Evolutionary conservation across 2,888 invertebrate species (phyloP).

Genomic region (Hirtodrosophila confusa): DNA sequence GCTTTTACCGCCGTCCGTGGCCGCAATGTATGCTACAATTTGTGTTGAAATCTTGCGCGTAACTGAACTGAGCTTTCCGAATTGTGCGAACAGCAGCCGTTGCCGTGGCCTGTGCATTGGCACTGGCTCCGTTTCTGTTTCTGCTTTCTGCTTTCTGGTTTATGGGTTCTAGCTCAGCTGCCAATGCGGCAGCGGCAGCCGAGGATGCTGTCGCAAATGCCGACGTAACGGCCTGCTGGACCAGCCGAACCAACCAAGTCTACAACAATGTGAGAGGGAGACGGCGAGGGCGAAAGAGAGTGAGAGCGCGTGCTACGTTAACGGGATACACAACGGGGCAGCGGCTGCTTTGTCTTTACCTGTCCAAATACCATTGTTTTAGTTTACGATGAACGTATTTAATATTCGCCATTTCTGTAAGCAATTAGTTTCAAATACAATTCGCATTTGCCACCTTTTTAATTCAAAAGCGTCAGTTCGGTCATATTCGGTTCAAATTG

Average conservation of each 20-base stretch:
- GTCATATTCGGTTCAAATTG: not conserved
- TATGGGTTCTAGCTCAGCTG: conserved; percentile 28
- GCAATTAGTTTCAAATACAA: conserved; percentile 19
- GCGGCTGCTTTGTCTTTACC: conserved; percentile 24
- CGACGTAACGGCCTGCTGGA: conserved; percentile 33
- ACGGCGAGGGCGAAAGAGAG: conserved; percentile 7
- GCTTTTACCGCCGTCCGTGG: conserved; percentile 57
- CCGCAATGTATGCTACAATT: conserved; percentile 69
- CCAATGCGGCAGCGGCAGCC: conserved; percentile 32
- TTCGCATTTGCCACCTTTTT: conserved; percentile 7
- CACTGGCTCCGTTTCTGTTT: conserved; percentile 61
- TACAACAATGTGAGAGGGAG: conserved; percentile 33
- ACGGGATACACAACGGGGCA: conserved; percentile 35
- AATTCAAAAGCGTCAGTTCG: not conserved
- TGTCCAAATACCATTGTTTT: conserved; percentile 9
- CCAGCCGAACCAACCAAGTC: conserved; percentile 52
- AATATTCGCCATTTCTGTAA: conserved; percentile 2
- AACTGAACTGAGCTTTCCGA: conserved; percentile 62
- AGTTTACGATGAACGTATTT: conserved; percentile 9
- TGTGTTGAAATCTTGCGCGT: conserved; percentile 78
- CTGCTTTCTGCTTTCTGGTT: conserved; percentile 36
- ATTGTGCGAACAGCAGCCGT: conserved; percentile 44
- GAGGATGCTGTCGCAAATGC: conserved; percentile 50
- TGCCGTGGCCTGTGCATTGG: conserved; percentile 61
- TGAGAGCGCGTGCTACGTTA: conserved; percentile 46